phyloP scores from a whole-genome alignment of 1,140 invertebrate genomes.

The Chrysoperla carnea region DNA sequence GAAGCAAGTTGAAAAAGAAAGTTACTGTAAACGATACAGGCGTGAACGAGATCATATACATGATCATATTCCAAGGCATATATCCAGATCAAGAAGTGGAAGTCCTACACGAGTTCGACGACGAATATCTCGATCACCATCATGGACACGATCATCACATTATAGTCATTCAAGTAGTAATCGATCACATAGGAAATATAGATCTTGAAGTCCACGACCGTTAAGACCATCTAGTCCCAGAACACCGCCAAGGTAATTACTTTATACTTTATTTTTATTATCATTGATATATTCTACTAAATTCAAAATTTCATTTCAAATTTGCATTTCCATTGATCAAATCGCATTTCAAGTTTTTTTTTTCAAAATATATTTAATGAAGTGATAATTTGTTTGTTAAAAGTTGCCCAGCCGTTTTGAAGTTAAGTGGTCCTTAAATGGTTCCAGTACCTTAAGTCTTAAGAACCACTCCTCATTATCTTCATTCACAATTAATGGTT shows the following conservation, averaged over 20 bases:
- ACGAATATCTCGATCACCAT: conserved; percentile 22
- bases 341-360: too few relatives aligned
- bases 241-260: conserved; percentile 10
- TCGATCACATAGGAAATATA: conserved; percentile 19
- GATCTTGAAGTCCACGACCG: conserved; percentile 18
- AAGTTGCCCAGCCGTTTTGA: too few relatives aligned
- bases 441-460: too few relatives aligned
- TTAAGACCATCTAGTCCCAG: conserved; percentile 8
- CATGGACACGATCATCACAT: conserved; percentile 13
- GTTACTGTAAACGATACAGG: conserved; percentile 24
- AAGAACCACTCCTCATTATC: too few relatives aligned
- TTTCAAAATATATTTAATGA: too few relatives aligned
- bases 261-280: too few relatives aligned
- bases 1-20: conserved; percentile 17
- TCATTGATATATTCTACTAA: too few relatives aligned
- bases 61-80: conserved; percentile 19
- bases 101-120: conserved; percentile 8
- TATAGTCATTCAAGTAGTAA: conserved; percentile 20
- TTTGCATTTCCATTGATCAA: too few relatives aligned
- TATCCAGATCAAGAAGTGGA: conserved; percentile 23
- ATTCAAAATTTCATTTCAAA: too few relatives aligned
- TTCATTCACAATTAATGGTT: too few relatives aligned
- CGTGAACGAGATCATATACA: conserved; percentile 24
- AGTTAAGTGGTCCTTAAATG: too few relatives aligned
- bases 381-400: too few relatives aligned